Evolutionary conservation across 2,888 invertebrate genomes (phyloP).

Genomic region (Plusia festucae): DNA sequence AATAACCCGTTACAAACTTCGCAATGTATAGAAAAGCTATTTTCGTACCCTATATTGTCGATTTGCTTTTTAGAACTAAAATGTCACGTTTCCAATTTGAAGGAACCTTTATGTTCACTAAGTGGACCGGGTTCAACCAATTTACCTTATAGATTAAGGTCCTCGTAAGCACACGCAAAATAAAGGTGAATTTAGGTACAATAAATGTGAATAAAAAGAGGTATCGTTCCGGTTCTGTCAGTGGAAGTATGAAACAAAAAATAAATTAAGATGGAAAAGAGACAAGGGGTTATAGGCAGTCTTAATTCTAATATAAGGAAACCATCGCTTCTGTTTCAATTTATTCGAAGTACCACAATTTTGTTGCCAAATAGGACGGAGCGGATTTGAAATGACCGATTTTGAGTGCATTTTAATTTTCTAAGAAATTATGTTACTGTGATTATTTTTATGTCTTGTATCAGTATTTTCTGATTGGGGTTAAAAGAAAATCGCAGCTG

Average conservation of each 20-base stretch:
- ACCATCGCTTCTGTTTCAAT: conserved; percentile 11
- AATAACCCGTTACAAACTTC: conserved; percentile 16
- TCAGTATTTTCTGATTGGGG: conserved; percentile 9
- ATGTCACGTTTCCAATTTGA: conserved; percentile 29
- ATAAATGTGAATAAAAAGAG: background rate
- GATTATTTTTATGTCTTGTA: background rate
- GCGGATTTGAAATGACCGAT: conserved; percentile 25
- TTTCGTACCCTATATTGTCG: conserved; percentile 20
- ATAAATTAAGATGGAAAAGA: background rate
- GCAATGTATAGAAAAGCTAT: conserved; percentile 20
- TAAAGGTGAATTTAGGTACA: no score
- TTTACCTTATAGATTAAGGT: conserved; percentile 6
- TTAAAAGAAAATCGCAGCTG: conserved; percentile 39
- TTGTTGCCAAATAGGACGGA: conserved; percentile 39
- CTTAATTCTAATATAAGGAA: background rate
- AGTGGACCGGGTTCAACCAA: conserved; percentile 16
- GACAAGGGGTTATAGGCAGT: background rate
- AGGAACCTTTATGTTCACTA: conserved; percentile 16
- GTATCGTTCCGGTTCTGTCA: background rate
- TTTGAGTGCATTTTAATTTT: conserved; percentile 31
- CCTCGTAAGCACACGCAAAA: no score
- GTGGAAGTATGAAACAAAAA: background rate
- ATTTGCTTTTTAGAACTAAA: conserved; percentile 14
- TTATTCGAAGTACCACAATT: conserved; percentile 10
- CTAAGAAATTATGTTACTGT: conserved; percentile 13